These are phyloP conservation scores for Spilogale gracilis DNA, from an alignment of 2,113 vertebrate genomes.

Conservation along the genomic window DNA sequence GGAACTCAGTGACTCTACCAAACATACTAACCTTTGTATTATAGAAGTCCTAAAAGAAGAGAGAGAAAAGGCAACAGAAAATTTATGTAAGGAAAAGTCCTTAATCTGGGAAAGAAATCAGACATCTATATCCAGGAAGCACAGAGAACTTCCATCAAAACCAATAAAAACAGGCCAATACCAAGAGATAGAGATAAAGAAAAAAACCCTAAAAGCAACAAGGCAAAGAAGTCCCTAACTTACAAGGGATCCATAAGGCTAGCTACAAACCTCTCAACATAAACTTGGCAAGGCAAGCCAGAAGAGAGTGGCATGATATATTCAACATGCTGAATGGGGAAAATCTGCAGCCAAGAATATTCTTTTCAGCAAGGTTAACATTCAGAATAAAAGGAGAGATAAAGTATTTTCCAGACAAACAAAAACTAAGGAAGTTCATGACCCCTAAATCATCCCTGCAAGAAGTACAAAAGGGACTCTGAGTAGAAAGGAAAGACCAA, in stretches of 20 bases:
- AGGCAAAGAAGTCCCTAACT: background rate
- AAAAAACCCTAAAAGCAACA: background rate
- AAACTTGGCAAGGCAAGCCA: too few relatives aligned
- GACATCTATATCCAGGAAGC: background rate
- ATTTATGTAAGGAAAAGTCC: background rate
- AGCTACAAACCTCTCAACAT: background rate
- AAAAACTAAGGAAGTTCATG: background rate
- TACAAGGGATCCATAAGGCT: background rate
- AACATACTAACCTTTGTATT: background rate
- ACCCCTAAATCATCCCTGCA: background rate
- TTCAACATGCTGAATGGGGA: too few relatives aligned
- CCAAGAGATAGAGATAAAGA: background rate
- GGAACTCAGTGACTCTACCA: background rate
- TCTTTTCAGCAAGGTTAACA: too few relatives aligned
- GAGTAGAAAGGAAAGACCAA: background rate
- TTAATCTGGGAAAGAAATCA: background rate
- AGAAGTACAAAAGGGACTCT: background rate
- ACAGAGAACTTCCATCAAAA: background rate
- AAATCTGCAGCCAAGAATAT: too few relatives aligned
- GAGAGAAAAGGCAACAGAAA: background rate
- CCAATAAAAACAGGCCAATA: background rate
- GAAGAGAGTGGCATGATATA: too few relatives aligned
- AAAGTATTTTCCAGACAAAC: too few relatives aligned
- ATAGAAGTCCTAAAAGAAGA: background rate
- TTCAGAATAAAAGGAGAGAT: too few relatives aligned